Conservation (phyloP, 2,113 vertebrate species). For the Lampris megalopsis region DNA sequence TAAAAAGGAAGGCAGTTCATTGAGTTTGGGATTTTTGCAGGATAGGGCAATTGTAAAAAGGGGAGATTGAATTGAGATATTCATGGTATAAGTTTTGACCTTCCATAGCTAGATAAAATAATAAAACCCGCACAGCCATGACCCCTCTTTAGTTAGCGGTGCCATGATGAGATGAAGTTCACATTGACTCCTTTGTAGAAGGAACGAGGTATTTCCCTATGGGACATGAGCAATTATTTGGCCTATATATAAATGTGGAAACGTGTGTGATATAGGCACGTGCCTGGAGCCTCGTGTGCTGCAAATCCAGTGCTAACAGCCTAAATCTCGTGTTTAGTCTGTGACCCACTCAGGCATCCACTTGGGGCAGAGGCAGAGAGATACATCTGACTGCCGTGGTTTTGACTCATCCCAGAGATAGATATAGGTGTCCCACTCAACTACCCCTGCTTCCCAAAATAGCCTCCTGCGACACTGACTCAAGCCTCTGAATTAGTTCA, state of each 20-base stretch:
- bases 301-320: conserved; percentile 50
- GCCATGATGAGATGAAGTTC: conserved; percentile 15
- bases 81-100: too few species aligned
- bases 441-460: not conserved
- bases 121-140: conserved; percentile 13
- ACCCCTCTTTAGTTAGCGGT: conserved; percentile 39
- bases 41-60: too few species aligned
- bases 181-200: not conserved
- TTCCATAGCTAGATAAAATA: not conserved
- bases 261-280: conserved; percentile 25
- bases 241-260: conserved; percentile 49
- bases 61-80: too few species aligned
- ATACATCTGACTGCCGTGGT: conserved; percentile 16
- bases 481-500: not conserved
- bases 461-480: not conserved
- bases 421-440: not conserved
- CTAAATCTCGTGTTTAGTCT: conserved; percentile 35
- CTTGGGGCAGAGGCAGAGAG: not conserved
- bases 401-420: not conserved
- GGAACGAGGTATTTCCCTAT: conserved; percentile 13
- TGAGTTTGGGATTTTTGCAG: too few species aligned
- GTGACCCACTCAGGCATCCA: conserved; percentile 44
- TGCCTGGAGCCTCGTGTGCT: conserved; percentile 11
- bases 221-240: conserved; percentile 47
- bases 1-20: too few species aligned